phyloP scores from a whole-genome alignment of 2,888 invertebrate genomes.

The Agrotis exclamationis region DNA sequence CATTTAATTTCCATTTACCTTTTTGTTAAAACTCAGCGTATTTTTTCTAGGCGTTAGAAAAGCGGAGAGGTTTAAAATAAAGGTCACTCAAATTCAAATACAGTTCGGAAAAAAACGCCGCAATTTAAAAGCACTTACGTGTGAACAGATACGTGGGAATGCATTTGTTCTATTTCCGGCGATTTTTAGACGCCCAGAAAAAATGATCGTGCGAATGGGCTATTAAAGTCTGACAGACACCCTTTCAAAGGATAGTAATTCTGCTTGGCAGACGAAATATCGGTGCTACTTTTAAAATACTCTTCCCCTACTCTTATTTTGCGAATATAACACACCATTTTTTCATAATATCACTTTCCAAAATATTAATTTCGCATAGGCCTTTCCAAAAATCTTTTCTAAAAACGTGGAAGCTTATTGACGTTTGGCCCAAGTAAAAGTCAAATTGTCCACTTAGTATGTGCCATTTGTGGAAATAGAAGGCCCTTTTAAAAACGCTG shows the following conservation, averaged over 20 bases:
- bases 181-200: too few relatives aligned
- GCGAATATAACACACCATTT: conserved; percentile 5
- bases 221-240: not conserved
- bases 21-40: too few relatives aligned
- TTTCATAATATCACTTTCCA: not conserved
- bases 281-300: not conserved
- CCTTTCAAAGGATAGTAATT: not conserved
- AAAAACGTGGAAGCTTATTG: not conserved
- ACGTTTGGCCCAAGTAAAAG: not conserved
- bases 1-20: too few relatives aligned
- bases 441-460: not conserved
- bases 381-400: not conserved
- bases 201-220: too few relatives aligned
- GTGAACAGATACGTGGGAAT: too few relatives aligned
- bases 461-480: not conserved
- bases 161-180: too few relatives aligned
- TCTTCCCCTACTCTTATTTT: not conserved
- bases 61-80: too few relatives aligned
- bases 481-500: not conserved
- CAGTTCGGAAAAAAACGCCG: too few relatives aligned
- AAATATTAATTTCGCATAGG: not conserved
- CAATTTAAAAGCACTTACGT: too few relatives aligned
- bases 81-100: too few relatives aligned
- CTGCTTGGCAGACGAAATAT: not conserved
- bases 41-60: too few relatives aligned